phyloP scores from a whole-genome alignment of 2,888 invertebrate species.

The Dinocampus coccinellae region DNA sequence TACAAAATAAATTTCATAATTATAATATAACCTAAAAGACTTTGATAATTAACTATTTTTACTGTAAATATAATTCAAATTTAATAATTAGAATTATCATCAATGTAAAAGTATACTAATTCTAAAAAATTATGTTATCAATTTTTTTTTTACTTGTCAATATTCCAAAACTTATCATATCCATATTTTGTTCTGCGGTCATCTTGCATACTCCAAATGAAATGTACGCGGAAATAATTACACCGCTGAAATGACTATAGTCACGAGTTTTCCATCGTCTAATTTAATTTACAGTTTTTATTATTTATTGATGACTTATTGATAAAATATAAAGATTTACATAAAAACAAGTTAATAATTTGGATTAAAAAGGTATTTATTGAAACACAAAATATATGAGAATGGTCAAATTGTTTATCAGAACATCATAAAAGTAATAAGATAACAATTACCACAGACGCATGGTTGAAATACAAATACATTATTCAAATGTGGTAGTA shows the following conservation, averaged over 20 bases:
- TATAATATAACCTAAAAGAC: conserved; percentile 19
- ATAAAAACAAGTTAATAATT: not conserved
- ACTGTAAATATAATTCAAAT: not conserved
- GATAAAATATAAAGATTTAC: not conserved
- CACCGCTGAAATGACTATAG: too few species aligned
- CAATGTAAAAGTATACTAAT: not conserved
- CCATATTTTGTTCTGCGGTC: not conserved
- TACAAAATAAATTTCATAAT: conserved; percentile 57
- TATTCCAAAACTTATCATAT: conserved; percentile 56
- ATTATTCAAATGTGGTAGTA: conserved; percentile 37
- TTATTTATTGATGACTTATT: too few species aligned
- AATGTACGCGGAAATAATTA: conserved; percentile 3
- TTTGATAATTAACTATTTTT: not conserved
- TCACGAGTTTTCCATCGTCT: too few species aligned
- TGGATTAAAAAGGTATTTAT: conserved; percentile 21
- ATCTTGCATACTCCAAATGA: not conserved
- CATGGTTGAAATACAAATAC: conserved; percentile 28
- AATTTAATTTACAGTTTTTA: too few species aligned
- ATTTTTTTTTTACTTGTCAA: conserved; percentile 49
- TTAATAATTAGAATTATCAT: not conserved
- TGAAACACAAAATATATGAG: not conserved
- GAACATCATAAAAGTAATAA: conserved; percentile 18
- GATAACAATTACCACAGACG: conserved; percentile 23
- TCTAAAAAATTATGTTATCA: too few species aligned
- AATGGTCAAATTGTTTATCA: not conserved